phyloP scores from a whole-genome alignment of 1,140 invertebrate species.

The Pogonomyrmex barbatus region DNA sequence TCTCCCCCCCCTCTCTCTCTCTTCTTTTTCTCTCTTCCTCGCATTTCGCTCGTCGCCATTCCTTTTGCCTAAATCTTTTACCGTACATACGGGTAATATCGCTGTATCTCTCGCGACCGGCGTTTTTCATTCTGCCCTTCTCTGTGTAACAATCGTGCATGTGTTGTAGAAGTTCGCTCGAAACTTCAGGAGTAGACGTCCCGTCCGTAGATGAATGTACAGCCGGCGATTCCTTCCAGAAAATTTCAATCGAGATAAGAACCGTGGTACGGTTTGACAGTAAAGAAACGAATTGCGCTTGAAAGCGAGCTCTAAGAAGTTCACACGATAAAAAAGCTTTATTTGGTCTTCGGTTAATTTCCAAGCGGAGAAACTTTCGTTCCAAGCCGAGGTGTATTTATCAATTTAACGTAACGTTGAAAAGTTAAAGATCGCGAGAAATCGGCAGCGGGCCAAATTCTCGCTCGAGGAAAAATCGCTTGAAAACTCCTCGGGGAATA shows the following conservation, averaged over 20 bases:
- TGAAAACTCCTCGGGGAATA: constrained; percentile 16
- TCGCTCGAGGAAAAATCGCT: constrained; percentile 13
- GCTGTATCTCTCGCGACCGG: constrained; percentile 2
- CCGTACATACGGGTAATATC: neutral
- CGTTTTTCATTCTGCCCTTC: constrained; percentile 23
- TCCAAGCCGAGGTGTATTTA: neutral
- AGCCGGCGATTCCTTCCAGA: neutral
- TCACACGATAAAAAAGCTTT: neutral
- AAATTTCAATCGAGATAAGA: neutral
- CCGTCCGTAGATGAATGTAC: neutral
- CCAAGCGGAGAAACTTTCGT: neutral
- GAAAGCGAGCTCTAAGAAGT: neutral
- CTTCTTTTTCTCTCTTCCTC: neutral
- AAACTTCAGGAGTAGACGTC: neutral
- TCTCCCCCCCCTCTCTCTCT: too few species aligned
- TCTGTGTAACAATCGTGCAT: constrained; percentile 30
- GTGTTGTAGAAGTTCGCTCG: constrained; percentile 4
- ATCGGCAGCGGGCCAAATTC: constrained; percentile 33
- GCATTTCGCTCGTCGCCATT: constrained; percentile 44
- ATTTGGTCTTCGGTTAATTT: neutral
- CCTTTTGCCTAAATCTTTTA: constrained; percentile 49
- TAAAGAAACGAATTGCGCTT: neutral
- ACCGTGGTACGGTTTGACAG: neutral
- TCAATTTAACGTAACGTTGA: constrained; percentile 13
- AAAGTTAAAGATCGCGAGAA: constrained; percentile 19